Conservation (phyloP, 30 jellyfish, hydroid and myxozoan genomes). For the Catostylus mosaicus region DNA sequence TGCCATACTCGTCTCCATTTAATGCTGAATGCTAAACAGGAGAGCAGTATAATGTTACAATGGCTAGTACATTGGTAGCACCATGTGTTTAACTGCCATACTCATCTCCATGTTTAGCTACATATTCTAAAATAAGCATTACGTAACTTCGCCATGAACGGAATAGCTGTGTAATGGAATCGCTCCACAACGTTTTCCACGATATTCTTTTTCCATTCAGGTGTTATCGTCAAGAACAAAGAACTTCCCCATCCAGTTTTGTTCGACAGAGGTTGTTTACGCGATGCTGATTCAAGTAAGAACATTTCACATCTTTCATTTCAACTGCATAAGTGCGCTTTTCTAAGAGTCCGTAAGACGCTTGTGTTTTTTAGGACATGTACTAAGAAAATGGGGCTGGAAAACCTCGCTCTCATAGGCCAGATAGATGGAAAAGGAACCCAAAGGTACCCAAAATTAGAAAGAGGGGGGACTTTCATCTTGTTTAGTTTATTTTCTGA, state of each 20-base stretch:
- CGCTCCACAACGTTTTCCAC: neutral
- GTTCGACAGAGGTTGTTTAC: conserved; percentile 2
- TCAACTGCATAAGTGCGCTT: neutral
- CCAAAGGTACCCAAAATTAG: neutral
- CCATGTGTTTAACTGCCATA: neutral
- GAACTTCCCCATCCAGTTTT: neutral
- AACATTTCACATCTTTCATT: too few relatives aligned
- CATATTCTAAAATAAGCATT: too few relatives aligned
- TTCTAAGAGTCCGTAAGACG: neutral
- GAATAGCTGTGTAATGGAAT: neutral
- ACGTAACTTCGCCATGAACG: too few relatives aligned
- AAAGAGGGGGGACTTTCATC: neutral
- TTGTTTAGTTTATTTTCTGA: neutral
- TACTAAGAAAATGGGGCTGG: neutral
- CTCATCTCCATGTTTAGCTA: too few relatives aligned
- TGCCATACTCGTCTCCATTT: neutral
- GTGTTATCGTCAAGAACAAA: neutral
- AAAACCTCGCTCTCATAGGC: neutral
- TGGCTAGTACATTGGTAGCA: neutral
- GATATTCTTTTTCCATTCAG: neutral
- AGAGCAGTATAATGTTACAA: too few relatives aligned
- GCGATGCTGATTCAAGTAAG: conserved; percentile 5
- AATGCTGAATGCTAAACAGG: neutral
- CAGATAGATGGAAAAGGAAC: neutral
- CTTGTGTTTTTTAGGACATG: neutral